phyloP scores from a whole-genome alignment of 2,113 vertebrate species.

The Onychostoma macrolepis region DNA sequence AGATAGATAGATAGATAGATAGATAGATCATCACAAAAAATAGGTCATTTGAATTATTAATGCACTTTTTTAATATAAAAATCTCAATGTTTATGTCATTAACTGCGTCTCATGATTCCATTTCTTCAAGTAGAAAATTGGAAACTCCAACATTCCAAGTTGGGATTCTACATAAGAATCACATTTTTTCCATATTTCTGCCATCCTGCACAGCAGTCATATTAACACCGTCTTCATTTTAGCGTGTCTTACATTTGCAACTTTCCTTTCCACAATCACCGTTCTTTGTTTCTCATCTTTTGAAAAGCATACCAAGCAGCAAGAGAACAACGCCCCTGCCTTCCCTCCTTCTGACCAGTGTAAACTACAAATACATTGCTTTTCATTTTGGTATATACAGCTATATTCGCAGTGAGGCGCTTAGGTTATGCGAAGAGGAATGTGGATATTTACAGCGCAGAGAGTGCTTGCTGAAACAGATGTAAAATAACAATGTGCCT shows the following conservation, averaged over 20 bases:
- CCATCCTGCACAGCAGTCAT: neutral
- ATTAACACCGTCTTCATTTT: neutral
- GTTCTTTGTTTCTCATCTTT: neutral
- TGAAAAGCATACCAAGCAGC: slow-evolving; percentile 8
- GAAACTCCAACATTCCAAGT: neutral
- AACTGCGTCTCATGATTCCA: neutral
- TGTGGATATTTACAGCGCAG: slow-evolving; percentile 9
- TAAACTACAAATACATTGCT: slow-evolving; percentile 27
- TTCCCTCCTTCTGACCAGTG: slow-evolving; percentile 32
- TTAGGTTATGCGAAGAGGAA: slow-evolving; percentile 35
- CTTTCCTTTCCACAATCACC: slow-evolving; percentile 19
- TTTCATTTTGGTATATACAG: slow-evolving; percentile 45
- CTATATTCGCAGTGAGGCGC: neutral
- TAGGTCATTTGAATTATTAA: neutral
- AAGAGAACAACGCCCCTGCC: neutral
- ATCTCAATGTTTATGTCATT: neutral
- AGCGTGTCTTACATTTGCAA: slow-evolving; percentile 8
- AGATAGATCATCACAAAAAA: too few species aligned
- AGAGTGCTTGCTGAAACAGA: neutral
- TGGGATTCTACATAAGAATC: too few species aligned
- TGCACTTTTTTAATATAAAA: neutral
- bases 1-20: too few species aligned
- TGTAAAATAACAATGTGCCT: slow-evolving; percentile 35
- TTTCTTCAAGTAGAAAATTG: neutral
- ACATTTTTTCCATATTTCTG: neutral